Evolutionary conservation across 2,888 invertebrate species (phyloP).

Genomic region (Noctua comes): DNA sequence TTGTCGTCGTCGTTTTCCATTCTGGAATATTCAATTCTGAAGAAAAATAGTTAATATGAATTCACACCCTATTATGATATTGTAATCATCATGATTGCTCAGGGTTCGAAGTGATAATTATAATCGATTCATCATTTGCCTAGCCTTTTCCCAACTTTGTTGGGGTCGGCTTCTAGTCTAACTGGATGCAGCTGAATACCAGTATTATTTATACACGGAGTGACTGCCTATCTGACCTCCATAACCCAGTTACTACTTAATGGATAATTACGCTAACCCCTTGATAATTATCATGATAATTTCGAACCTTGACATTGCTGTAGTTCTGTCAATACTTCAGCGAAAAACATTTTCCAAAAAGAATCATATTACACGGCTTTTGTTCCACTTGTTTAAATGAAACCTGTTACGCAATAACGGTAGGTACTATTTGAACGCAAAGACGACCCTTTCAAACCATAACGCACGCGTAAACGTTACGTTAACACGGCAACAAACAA

Average conservation of each 20-base stretch:
- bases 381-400: not conserved
- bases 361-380: not conserved
- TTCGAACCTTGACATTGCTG: not conserved
- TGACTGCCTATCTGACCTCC: too few relatives aligned
- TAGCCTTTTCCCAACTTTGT: too few relatives aligned
- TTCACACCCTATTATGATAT: not conserved
- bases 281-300: not conserved
- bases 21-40: not conserved
- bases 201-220: too few relatives aligned
- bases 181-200: too few relatives aligned
- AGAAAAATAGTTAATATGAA: not conserved
- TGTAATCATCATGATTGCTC: not conserved
- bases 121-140: too few relatives aligned
- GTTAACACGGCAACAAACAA: constrained; percentile 15
- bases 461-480: constrained; percentile 1
- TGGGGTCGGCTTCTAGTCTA: too few relatives aligned
- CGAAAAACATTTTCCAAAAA: not conserved
- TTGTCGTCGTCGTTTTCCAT: not conserved
- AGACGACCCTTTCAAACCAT: not conserved
- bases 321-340: not conserved
- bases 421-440: not conserved
- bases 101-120: not conserved
- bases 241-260: too few relatives aligned
- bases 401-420: not conserved
- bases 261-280: too few relatives aligned